Base-by-base conservation (phyloP, 2,888 invertebrate species). In the Leptopterna dolabrata region DNA sequence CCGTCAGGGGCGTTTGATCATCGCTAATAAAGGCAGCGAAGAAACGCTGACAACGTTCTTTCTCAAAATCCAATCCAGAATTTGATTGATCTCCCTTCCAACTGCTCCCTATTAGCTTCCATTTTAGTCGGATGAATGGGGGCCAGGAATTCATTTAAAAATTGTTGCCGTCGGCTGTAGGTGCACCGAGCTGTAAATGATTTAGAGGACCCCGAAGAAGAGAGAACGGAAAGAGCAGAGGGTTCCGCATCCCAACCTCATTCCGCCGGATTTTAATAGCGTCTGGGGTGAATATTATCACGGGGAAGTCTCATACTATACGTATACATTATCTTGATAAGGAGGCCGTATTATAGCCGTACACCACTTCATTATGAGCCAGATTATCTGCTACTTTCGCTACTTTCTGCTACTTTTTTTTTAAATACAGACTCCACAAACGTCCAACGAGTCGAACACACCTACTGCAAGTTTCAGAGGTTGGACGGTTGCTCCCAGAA, bases 161-260 rank as follows among this genome's bases (percentile, higher is more conserved):
- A 82, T 82, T 82, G 82, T 82, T 82, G 82, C 82, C 82, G 82
- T 82, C 82, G 82, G 82, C 55, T 82, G 55, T 43, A 30, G 43
- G 82, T 51, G 82, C 82, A 63, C 55, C 43, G 27, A 43, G 63
- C 29, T 82, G 82, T 82, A 82, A 82, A 82, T 82, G 82, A 82
- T 82, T 82, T 82, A 82, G 36, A 82, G 63, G 43, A 19, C 78
- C 47, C 27, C 14, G 45, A 45, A 78, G 27, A 14, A 45, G 55
- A 41, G 55, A 19, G 63, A 63, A 19, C 24, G 24, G 36, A 36
- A 36, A 2, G 55, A 73, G 41, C 36, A 73, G 41, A 41, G 73
- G 73, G 73, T 73, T 36, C 47, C 27, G 6, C 80, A 16, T n/a
- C 7, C 30, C 82, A 51, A 82, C 82, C 82, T 55, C 55, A 55